Evolutionary conservation across 2,888 invertebrate genomes (phyloP), one percentile per base, ranked within the genome.

Genomic region (Cephalotes varians): DNA sequence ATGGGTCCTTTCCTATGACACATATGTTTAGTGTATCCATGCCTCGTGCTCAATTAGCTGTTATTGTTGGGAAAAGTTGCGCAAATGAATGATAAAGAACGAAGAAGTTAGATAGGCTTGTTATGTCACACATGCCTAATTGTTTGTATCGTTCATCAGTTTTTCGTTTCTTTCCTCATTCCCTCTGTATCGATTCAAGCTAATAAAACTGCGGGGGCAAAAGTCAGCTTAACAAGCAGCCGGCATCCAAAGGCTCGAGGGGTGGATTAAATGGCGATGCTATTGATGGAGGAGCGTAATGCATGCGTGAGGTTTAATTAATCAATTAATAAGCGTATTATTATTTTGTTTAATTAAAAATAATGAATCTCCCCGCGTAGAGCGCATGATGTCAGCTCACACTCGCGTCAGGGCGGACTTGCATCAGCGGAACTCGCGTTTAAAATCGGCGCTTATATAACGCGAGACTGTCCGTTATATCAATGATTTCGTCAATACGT

Each of bases 291-390:
- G 83, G 83, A 85, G 74, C 84, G 86, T 86, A 90, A 91, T 88
- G 76, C 85, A 84, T 87, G 73, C 85, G 86, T 85, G 87, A 86
- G 87, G 90, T 91, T 91, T 90, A 90, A 92, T 93, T 92, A 88
- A 91, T 92, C 90, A 92, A 92, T 92, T 92, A 90, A 90, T 92
- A 90, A 91, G 87, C 88, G 89, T 88, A 90, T 93, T 91, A 92
- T 90, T 91, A 91, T 92, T 92, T 89, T 86, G 90, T 90, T 91
- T 91, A 90, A 92, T 92, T 91, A 90, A 91, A 92, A 91, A 91
- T 92, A 93, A 93, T 90, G 89, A 92, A 90, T 90, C 91, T 88
- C 83, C 7, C 80, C 44, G n/a, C 84, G 82, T 82, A 76, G 71
- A 81, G 65, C 51, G 76, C 60, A 25, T 21, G 31, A 80, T 56